Conservation (phyloP, 35 echinoderm and acorn worm species). For the Eucidaris tribuloides region DNA sequence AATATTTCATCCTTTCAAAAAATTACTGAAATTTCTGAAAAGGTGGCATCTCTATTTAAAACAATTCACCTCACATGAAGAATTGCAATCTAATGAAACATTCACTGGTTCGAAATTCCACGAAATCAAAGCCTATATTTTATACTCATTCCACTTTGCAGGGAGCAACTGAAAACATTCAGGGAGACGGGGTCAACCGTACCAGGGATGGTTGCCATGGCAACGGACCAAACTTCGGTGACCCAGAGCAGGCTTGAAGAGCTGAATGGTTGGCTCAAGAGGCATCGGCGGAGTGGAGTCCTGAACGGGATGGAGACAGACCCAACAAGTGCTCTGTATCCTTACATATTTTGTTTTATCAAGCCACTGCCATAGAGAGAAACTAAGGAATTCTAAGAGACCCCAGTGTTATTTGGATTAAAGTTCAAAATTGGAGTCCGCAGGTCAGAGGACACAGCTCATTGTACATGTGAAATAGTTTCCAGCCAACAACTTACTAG, state of each 20-base stretch:
- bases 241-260: not conserved
- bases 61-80: too few relatives aligned
- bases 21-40: too few relatives aligned
- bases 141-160: not conserved
- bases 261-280: constrained; percentile 17
- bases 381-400: too few relatives aligned
- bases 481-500: too few relatives aligned
- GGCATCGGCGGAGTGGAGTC: not conserved
- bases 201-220: not conserved
- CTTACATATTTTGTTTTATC: not conserved
- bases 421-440: too few relatives aligned
- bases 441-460: too few relatives aligned
- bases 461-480: too few relatives aligned
- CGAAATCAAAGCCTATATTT: not conserved
- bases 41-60: too few relatives aligned
- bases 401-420: too few relatives aligned
- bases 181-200: not conserved
- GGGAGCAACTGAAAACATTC: constrained; percentile 51
- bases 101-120: too few relatives aligned
- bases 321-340: not conserved
- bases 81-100: too few relatives aligned
- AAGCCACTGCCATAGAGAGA: not conserved
- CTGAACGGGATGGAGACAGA: not conserved
- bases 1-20: too few relatives aligned
- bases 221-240: not conserved